Base-by-base conservation (phyloP, 2,113 vertebrate genomes). In the Paramisgurnus dabryanus region DNA sequence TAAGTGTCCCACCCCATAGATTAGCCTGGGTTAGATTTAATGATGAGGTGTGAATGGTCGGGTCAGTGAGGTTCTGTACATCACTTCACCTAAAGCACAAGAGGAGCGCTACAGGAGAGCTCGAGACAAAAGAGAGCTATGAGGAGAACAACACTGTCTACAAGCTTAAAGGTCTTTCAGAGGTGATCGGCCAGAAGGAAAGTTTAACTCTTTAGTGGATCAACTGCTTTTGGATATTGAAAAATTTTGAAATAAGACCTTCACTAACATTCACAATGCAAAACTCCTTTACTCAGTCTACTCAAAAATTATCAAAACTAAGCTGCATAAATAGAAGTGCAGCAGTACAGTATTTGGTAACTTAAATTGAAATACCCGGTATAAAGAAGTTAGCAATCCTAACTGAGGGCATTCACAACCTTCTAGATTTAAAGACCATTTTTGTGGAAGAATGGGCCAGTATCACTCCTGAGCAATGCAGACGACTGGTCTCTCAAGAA, bases 21-120 rank as follows among this genome's bases (percentile, higher is more conserved):
- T 77, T 66, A 77, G 74, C 63, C 74, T 55, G 74, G 50, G 64
- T 76, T 75, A 60, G 63, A 7, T 49, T 45, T 67, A 63, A 79
- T 61, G 81, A 73, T 22, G 41, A 57, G 15, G 63, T 67, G 50
- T 66, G 60, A 73, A 73, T 13, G 10, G n/a, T 40, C 22, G 73
- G 81, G 82, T 85, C 79, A 78, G 41, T 22, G 13, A 50, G 81
- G 74, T 67, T 75, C 78, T 67, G 67, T 79, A 45, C 27, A 40
- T 41, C 82, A 85, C 81, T 85, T 83, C 82, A 85, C 61, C 81
- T 17, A 15, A 8, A 9, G 22, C 67, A 76, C 67, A 80, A 67
- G 61, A 67, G 27, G 63, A 61, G 13, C 72, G 15, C 72, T 75
- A 13, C 58, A 39, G 57, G 17, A 66, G 47, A 55, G 47, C 43